Percentiles rank a stretch among this genome's conserved stretches.
Conservation (phyloP, 2,113 vertebrate species). For the Cyprinus carpio region DNA sequence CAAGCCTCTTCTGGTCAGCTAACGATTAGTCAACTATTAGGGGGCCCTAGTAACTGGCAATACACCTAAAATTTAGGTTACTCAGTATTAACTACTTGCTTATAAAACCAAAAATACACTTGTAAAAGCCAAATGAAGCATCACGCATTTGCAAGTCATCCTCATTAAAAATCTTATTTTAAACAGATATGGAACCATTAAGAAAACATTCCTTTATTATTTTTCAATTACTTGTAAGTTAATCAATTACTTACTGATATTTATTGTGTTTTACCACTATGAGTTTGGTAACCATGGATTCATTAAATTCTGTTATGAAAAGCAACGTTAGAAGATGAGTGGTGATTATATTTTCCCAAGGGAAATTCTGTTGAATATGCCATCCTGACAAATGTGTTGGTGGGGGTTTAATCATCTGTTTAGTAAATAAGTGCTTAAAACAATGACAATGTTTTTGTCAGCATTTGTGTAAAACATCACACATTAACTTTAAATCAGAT, state of each 20-base stretch:
- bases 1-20: too few relatives aligned
- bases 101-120: neutral
- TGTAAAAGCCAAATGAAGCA: too few relatives aligned
- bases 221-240: neutral
- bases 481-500: neutral
- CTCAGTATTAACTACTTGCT: neutral
- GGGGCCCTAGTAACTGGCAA: neutral
- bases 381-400: neutral
- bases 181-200: neutral
- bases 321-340: neutral
- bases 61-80: neutral
- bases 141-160: neutral
- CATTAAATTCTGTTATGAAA: neutral
- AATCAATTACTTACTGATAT: neutral
- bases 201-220: neutral
- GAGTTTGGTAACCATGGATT: neutral
- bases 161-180: too few relatives aligned
- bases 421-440: constrained; percentile 6
- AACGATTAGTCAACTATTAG: too few relatives aligned
- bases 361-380: neutral
- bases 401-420: neutral
- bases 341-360: neutral
- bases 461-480: neutral
- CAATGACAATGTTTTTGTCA: neutral
- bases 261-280: neutral